Conservation (phyloP, 2,888 invertebrate species). For the Meiosimyza decipiens region DNA sequence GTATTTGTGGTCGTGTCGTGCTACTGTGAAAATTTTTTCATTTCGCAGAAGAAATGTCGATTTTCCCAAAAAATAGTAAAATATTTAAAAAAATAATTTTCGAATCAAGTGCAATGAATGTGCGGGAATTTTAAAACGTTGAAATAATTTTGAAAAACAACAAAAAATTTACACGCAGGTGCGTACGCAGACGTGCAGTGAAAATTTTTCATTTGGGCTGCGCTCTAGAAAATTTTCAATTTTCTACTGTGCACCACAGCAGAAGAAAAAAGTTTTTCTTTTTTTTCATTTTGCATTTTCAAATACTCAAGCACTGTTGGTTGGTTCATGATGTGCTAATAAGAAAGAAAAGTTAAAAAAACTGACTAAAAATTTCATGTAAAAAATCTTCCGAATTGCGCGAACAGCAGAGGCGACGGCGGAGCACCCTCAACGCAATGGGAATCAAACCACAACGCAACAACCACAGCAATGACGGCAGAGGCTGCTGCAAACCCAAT, state of each 20-base stretch:
- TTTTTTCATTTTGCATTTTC: constrained; percentile 27
- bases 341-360: not conserved
- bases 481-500: constrained; percentile 45
- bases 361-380: not conserved
- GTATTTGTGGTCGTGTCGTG: constrained; percentile 51
- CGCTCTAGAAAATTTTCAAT: constrained; percentile 71
- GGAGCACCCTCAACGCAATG: not conserved
- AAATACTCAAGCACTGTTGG: constrained; percentile 42
- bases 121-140: constrained; percentile 39
- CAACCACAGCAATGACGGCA: constrained; percentile 45
- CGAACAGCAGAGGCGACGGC: not conserved
- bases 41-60: constrained; percentile 53
- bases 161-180: constrained; percentile 81
- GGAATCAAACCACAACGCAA: not conserved
- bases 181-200: constrained; percentile 94
- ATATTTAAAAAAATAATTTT: constrained; percentile 45
- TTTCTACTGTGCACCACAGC: too few relatives aligned
- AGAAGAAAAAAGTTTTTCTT: constrained; percentile 33
- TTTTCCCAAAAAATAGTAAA: constrained; percentile 49
- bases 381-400: too few relatives aligned
- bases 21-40: constrained; percentile 43
- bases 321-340: constrained; percentile 23
- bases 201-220: constrained; percentile 76
- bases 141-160: constrained; percentile 51
- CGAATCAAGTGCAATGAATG: constrained; percentile 45